These are phyloP conservation scores for Vesta saturnalis DNA, from an alignment of 2,888 invertebrate species.

Conservation along the genomic window DNA sequence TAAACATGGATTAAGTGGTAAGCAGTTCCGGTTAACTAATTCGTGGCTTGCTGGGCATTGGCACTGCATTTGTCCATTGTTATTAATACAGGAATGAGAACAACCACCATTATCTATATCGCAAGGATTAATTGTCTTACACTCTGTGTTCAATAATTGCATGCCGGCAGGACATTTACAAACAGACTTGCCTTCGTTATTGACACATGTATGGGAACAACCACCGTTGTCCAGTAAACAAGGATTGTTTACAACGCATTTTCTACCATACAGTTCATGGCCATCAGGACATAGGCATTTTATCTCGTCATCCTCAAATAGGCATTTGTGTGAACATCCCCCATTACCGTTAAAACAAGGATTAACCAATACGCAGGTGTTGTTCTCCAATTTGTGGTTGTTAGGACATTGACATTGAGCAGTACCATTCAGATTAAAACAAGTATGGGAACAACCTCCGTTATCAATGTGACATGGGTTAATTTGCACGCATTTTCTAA, in stretches of 20 bases:
- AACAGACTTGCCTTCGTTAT: slow-evolving; percentile 60
- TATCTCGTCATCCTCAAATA: slow-evolving; percentile 63
- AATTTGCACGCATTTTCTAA: slow-evolving; percentile 57
- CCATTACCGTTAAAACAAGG: slow-evolving; percentile 66
- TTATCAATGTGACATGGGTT: slow-evolving; percentile 63
- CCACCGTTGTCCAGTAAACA: slow-evolving; percentile 69
- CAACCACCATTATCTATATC: slow-evolving; percentile 59
- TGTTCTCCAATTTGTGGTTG: slow-evolving; percentile 57
- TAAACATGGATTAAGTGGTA: slow-evolving; percentile 51
- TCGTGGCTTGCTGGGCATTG: slow-evolving; percentile 61
- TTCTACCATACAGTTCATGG: slow-evolving; percentile 59
- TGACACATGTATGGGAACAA: slow-evolving; percentile 70
- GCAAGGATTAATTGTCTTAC: slow-evolving; percentile 58
- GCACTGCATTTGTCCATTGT: slow-evolving; percentile 64
- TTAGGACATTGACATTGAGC: slow-evolving; percentile 63
- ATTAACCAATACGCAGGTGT: slow-evolving; percentile 59
- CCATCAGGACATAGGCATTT: slow-evolving; percentile 67
- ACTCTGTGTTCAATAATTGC: slow-evolving; percentile 48
- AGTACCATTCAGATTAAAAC: slow-evolving; percentile 62
- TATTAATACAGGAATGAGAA: slow-evolving; percentile 64
- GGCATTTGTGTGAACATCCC: slow-evolving; percentile 66
- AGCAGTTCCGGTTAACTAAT: slow-evolving; percentile 56
- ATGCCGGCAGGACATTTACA: slow-evolving; percentile 64
- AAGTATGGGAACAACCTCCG: slow-evolving; percentile 66
- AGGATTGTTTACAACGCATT: slow-evolving; percentile 64